A percentile compares a stretch with the other conserved stretches of the same genome.
phyloP scores from a whole-genome alignment of 2,888 invertebrate genomes.

The Phalera bucephala region DNA sequence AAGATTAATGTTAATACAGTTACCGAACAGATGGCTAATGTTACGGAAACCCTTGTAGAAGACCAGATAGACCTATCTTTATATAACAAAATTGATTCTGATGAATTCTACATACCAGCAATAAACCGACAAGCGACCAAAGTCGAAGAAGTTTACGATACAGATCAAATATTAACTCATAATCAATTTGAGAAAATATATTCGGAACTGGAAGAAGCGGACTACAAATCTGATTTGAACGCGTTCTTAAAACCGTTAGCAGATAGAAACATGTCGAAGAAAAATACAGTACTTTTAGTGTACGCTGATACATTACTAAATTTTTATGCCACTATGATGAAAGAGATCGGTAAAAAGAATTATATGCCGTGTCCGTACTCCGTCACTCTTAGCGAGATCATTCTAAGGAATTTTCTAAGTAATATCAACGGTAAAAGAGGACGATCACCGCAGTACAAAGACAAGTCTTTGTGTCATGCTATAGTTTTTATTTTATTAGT shows the following conservation, averaged over 20 bases:
- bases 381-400: constrained; percentile 52
- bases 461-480: constrained; percentile 63
- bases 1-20: constrained; percentile 83
- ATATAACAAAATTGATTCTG: constrained; percentile 54
- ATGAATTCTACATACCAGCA: constrained; percentile 73
- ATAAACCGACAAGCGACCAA: constrained; percentile 73
- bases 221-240: constrained; percentile 40
- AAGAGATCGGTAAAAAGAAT: constrained; percentile 49
- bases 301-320: constrained; percentile 56
- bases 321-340: constrained; percentile 36
- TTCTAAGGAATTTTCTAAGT: constrained; percentile 51
- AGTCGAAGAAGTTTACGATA: constrained; percentile 71
- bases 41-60: constrained; percentile 60
- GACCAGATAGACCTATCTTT: constrained; percentile 59
- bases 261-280: constrained; percentile 30
- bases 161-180: constrained; percentile 64
- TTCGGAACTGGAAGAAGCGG: constrained; percentile 50
- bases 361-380: constrained; percentile 51
- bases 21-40: constrained; percentile 81
- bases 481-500: constrained; percentile 62
- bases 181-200: constrained; percentile 60
- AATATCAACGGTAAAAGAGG: constrained; percentile 39
- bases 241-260: constrained; percentile 44
- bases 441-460: constrained; percentile 56
- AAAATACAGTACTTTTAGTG: constrained; percentile 48